These are phyloP conservation scores for Champsocephalus esox DNA, from an alignment of 2,797 vertebrate species.

Conservation along the genomic window DNA sequence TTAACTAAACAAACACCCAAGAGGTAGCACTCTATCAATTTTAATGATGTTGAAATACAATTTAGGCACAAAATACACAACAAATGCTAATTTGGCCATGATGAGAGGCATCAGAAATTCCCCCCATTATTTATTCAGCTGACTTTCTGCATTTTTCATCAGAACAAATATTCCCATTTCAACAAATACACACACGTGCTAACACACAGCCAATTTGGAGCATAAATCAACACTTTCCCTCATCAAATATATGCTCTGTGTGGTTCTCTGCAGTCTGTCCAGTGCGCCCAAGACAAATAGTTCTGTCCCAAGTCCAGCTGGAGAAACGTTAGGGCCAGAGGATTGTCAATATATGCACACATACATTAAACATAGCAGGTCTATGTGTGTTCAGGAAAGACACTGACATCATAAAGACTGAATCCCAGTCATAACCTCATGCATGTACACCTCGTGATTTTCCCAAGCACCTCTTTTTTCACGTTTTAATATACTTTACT, in stretches of 20 bases:
- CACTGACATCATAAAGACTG: constrained; percentile 64
- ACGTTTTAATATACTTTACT: not conserved
- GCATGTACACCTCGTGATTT: constrained; percentile 18
- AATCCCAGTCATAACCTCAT: constrained; percentile 59
- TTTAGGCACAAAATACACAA: constrained; percentile 87
- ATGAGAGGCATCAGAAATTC: constrained; percentile 86
- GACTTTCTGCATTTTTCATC: constrained; percentile 89
- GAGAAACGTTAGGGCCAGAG: constrained; percentile 64
- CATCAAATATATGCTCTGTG: constrained; percentile 83
- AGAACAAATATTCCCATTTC: constrained; percentile 89
- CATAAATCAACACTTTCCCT: constrained; percentile 84
- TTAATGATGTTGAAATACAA: constrained; percentile 88
- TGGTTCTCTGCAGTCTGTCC: constrained; percentile 79
- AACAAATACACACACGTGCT: constrained; percentile 63
- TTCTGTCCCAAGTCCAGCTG: constrained; percentile 77
- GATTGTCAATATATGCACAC: constrained; percentile 79
- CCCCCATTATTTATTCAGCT: constrained; percentile 86
- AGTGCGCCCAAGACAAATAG: constrained; percentile 81
- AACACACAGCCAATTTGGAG: constrained; percentile 73
- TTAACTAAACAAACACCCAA: constrained; percentile 87
- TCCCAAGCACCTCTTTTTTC: not conserved
- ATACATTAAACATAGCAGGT: constrained; percentile 79
- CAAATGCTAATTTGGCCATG: constrained; percentile 86
- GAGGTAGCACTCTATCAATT: constrained; percentile 85
- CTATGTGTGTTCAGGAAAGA: constrained; percentile 69